Conservation (phyloP, 2,113 vertebrate genomes). For the Puffinus mauretanicus region DNA sequence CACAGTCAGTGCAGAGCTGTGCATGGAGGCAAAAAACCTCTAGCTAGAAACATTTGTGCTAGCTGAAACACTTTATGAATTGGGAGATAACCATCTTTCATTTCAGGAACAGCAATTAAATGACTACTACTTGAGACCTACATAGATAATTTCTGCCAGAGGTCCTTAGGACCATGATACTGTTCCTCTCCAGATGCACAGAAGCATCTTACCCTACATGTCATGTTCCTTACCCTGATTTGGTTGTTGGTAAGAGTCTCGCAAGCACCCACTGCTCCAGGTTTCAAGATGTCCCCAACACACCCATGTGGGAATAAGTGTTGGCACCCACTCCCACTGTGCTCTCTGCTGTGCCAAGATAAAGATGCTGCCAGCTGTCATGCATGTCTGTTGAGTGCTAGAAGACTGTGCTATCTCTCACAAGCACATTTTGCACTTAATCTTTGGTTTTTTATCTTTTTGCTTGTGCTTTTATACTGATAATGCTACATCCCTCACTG, state of each 20-base stretch:
- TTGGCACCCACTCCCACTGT: not conserved
- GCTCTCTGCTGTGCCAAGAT: not conserved
- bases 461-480: not conserved
- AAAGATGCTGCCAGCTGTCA: not conserved
- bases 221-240: not conserved
- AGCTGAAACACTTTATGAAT: not conserved
- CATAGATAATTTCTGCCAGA: not conserved
- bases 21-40: not conserved
- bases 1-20: not conserved
- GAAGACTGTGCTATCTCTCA: not conserved
- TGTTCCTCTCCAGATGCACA: not conserved
- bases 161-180: rapidly evolving
- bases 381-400: rapidly evolving
- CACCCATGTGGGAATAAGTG: not conserved
- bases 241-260: not conserved
- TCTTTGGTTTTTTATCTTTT: not conserved
- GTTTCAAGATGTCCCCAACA: not conserved
- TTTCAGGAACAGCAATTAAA: not conserved
- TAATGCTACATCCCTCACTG: not conserved
- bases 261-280: not conserved
- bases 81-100: not conserved
- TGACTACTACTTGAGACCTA: not conserved
- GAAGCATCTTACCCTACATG: not conserved
- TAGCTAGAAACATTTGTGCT: not conserved
- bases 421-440: not conserved